Percentiles rank a stretch among this genome's conserved stretches.
Evolutionary conservation across 2,113 vertebrate species (phyloP).

Genomic region (Cyprinus carpio): DNA sequence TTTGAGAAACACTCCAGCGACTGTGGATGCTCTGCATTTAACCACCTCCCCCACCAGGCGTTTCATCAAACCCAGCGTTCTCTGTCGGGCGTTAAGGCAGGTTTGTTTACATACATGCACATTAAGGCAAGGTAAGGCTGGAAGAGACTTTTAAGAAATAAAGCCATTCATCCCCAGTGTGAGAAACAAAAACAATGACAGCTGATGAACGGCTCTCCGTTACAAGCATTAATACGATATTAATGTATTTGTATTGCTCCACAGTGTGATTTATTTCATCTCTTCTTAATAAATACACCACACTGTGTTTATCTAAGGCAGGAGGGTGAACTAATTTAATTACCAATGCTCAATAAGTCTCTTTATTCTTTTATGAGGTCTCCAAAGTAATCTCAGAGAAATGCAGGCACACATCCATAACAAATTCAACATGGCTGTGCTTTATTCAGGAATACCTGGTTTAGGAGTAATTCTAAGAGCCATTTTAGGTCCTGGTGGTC

Average conservation of each 20-base stretch:
- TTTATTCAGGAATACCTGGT: slow-evolving; percentile 72
- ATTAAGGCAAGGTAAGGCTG: slow-evolving; percentile 70
- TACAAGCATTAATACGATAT: slow-evolving; percentile 54
- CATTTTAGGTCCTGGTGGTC: slow-evolving; percentile 80
- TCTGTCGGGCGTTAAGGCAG: slow-evolving; percentile 60
- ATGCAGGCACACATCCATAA: background rate
- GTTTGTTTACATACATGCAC: slow-evolving; percentile 70
- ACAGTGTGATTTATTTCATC: slow-evolving; percentile 43
- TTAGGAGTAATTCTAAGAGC: slow-evolving; percentile 87
- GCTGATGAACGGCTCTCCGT: slow-evolving; percentile 10
- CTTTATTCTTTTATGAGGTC: slow-evolving; percentile 41
- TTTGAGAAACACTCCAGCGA: slow-evolving; percentile 72
- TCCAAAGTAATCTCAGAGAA: slow-evolving; percentile 3
- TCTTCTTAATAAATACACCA: slow-evolving; percentile 43
- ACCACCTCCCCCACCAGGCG: slow-evolving; percentile 64
- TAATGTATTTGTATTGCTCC: slow-evolving; percentile 57
- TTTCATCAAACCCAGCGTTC: slow-evolving; percentile 67
- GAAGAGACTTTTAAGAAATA: slow-evolving; percentile 51
- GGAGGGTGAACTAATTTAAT: slow-evolving; percentile 51
- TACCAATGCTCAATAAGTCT: slow-evolving; percentile 36
- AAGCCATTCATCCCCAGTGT: slow-evolving; percentile 8
- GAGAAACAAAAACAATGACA: slow-evolving; percentile 47
- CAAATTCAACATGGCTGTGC: background rate
- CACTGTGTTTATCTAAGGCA: slow-evolving; percentile 21
- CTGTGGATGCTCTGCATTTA: slow-evolving; percentile 64